phyloP scores from a whole-genome alignment of 35 echinoderm and acorn worm species.

The Hemicentrotus pulcherrimus region DNA sequence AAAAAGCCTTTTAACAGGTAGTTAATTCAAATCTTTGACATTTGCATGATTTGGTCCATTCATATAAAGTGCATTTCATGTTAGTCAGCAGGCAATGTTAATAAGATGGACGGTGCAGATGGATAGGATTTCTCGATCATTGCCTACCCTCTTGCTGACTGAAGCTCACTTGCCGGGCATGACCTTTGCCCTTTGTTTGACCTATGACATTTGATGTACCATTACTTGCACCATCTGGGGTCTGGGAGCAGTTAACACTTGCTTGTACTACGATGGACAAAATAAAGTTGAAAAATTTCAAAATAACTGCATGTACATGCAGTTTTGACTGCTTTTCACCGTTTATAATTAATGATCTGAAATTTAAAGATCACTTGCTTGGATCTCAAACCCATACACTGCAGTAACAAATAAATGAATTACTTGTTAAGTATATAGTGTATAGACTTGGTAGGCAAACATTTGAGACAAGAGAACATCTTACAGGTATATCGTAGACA shows the following conservation, averaged over 20 bases:
- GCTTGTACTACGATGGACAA: background rate
- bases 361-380: too few species aligned
- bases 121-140: background rate
- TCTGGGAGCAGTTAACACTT: background rate
- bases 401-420: too few species aligned
- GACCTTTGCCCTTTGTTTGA: conserved; percentile 28
- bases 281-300: background rate
- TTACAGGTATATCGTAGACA: too few species aligned
- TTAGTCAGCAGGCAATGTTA: background rate
- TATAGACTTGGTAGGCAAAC: too few species aligned
- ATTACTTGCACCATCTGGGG: background rate
- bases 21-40: too few species aligned
- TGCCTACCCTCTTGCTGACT: conserved; percentile 46
- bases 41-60: too few species aligned
- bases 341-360: too few species aligned
- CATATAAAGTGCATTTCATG: background rate
- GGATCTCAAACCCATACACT: too few species aligned
- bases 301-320: background rate
- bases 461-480: too few species aligned
- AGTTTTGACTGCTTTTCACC: too few species aligned
- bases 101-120: background rate
- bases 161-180: conserved; percentile 49
- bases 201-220: background rate
- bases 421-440: too few species aligned
- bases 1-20: too few species aligned